Evolutionary conservation across 2,797 vertebrate species (phyloP), one percentile per base, ranked within the genome.

Genomic region (Etheostoma perlongum): DNA sequence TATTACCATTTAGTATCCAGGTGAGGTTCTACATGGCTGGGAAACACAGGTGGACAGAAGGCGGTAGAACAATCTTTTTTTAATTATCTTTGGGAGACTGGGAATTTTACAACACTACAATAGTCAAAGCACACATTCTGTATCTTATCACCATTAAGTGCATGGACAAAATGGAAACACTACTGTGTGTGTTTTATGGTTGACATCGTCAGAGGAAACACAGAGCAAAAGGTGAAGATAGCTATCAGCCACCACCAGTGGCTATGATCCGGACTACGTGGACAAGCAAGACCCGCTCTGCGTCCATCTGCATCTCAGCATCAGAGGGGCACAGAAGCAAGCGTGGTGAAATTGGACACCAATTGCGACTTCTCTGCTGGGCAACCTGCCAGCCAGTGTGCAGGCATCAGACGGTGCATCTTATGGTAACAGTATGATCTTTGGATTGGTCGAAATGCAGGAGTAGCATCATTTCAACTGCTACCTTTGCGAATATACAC

Each of bases 1-100:
- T 83, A 65, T 71, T 78, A 64, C 52, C 27, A 27, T 67, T 54
- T 60, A 47, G 30, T 58, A 72, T 84, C 51, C n/a, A 57, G 64
- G 48, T 47, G 30, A 64, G 57, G 40, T 30, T 76, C 55, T 44
- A 2, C 30, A 30, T 19, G 18, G 25, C 15, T 51, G 27, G 23
- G 64, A 33, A 77, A 13, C 36, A 77, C 49, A 83, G 63, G 55
- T 80, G 27, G 44, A 62, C 15, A 49, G 14, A 49, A 6, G 15
- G 40, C 8, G 2, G 2, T 6, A 12, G 30, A 3, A 23, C 18
- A 64, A 57, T 57, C n/a, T 49, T 19, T 44, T 54, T 8, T 68
- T 7, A 42, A 64, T 67, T 42, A 59, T 10, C 15, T 64, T 25
- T 59, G 11, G n/a, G 14, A 60, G 23, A 47, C 21, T 46, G 15